Evolutionary conservation across 30 jellyfish, hydroid and myxozoan genomes (phyloP).

Genomic region (Nemopilema nomurai): DNA sequence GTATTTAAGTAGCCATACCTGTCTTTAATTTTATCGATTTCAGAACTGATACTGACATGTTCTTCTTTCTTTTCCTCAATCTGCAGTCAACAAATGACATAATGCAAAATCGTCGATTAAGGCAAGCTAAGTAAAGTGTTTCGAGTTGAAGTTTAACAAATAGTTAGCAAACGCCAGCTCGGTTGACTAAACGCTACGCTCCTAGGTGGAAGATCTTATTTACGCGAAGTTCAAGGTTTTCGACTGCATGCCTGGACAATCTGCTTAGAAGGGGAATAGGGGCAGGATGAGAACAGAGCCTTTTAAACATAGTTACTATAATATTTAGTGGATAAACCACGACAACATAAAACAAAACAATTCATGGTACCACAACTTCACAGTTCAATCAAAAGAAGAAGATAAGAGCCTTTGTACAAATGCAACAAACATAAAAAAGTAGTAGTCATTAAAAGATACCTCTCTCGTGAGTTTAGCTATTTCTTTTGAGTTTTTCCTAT

Average conservation of each 20-base stretch:
- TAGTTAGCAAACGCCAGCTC: background rate
- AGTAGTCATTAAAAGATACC: constrained; percentile 45
- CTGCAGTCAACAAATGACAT: constrained; percentile 11
- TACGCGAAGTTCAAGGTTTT: no score
- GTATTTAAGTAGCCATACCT: constrained; percentile 41
- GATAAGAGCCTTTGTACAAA: background rate
- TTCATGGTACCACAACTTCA: no score
- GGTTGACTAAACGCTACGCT: no score
- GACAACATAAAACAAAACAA: no score
- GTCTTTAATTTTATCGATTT: constrained; percentile 39
- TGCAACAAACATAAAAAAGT: background rate
- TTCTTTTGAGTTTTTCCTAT: constrained; percentile 67
- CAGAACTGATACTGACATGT: constrained; percentile 17
- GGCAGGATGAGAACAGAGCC: no score
- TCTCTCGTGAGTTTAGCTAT: constrained; percentile 49
- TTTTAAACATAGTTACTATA: no score
- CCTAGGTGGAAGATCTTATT: no score
- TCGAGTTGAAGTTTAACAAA: background rate
- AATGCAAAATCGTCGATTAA: background rate
- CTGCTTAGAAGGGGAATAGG: no score
- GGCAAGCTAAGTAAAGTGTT: background rate
- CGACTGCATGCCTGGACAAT: no score
- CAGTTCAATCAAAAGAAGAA: no score
- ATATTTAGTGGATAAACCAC: no score
- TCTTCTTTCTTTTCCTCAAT: constrained; percentile 42